Evolutionary conservation across 2,888 invertebrate species (phyloP), one percentile per base, ranked within the genome.

Genomic region (Bellardia pandia): DNA sequence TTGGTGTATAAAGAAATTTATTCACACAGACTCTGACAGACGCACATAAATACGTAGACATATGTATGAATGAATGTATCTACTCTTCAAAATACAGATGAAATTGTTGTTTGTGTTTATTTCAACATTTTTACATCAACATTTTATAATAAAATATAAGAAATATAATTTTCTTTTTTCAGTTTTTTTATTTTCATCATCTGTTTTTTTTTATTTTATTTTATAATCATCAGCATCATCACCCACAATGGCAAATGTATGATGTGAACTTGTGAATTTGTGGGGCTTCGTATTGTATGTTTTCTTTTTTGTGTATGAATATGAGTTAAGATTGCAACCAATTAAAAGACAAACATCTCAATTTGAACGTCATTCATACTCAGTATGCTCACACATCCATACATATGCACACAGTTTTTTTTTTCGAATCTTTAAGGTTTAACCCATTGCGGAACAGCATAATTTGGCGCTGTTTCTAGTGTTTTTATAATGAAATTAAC

Each of bases 341-440:
- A 86, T 86, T 86, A 83, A 86, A 83, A 86, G 83, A 86, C 83
- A 86, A 83, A 83, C 79, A 86, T 86, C 82, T 83, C 86, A 86
- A 86, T 86, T 86, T 83, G 23, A 83, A 86, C 79, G 83, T 83
- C 83, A 76, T 86, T 86, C 82, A 83, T 71, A 66, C 62, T 33
- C 60, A 66, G 48, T 58, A 69, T 30, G 68, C 58, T 33, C 30
- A 42, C 71, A 53, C 56, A 64, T 45, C 33, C 51, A 7, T 30
- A 33, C 40, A 37, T 23, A 66, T 42, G 13, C 16, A 42, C 51
- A 2, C 45, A 45, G n/a, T n/a, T n/a, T 33, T 33, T 42, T 37
- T n/a, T 71, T 16, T 42, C 2, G 3, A 0, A 37, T 71, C 7
- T 53, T 7, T 3, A 8, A 23, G 23, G 3, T 16, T 83, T 83